Evolutionary conservation across 2,797 vertebrate genomes (phyloP), one percentile per base, ranked within the genome.

Genomic region (Perodicticus potto): DNA sequence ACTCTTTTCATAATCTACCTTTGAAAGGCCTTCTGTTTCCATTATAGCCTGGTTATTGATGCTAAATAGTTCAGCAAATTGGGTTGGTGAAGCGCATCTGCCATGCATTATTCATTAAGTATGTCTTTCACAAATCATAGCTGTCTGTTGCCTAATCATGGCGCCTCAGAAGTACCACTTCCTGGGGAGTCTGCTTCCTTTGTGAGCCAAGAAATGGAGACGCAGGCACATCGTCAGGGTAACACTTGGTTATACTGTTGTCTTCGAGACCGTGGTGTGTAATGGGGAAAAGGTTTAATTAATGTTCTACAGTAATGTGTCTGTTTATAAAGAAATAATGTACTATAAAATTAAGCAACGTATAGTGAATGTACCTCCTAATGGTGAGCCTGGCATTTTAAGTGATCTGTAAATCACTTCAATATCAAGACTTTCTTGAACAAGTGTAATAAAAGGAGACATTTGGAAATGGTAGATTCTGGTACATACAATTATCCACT

Each of bases 271-370:
- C 96, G 96, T 94, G 98, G 91, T 96, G 97, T 93, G 65, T 98
- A 96, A 98, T 96, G 97, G 97, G 95, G 97, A 96, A 97, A 97
- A 97, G 94, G 63, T 95, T 98, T 98, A 98, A 98, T 99, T 98
- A 98, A 98, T 98, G 97, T 97, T 94, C 97, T 96, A 55, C 96
- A 97, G 97, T 97, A 98, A 98, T 97, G 97, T 96, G 97, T 97
- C 98, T 98, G 98, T 99, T 99, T 98, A 98, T 98, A 98, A 98
- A 98, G 98, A 98, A 98, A 99, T 98, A 98, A 98, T 98, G 98
- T 98, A 97, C 98, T 98, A 97, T 97, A 98, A 98, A 98, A 98
- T 98, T 98, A 98, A 98, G 97, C 97, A 93, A 95, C 70, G 91
- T 97, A 94, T 96, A 96, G 97, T 96, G 98, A 98, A 98, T 98